Base-by-base conservation (phyloP, 2,797 vertebrate species). In the Ataeniobius toweri region DNA sequence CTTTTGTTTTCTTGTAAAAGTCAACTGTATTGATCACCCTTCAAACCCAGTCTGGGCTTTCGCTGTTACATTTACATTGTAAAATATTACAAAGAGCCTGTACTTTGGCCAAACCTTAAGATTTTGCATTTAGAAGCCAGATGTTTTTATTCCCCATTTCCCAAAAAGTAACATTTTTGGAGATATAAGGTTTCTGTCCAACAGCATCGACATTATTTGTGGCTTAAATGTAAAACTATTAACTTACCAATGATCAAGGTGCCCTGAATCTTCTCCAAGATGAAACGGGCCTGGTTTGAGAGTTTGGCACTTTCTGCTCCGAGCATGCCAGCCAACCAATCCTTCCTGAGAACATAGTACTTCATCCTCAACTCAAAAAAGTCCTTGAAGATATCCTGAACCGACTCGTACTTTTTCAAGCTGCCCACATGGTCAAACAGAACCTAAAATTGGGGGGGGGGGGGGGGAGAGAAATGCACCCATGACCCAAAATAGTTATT, bases 201-300 rank as follows among this genome's bases (percentile, higher is more conserved):
- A 26, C 10, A 59, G 58, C n/a, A 28, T n/a, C 12, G 10, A n/a
- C 20, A n/a, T 7, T 51, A 18, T 51, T 3, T 18, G 50, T 44
- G 36, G 26, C 26, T 24, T 72, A 28, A 78, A 2, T 18, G 12
- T 16, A 3, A 78, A 55, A 58, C 1, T n/a, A 48, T 44, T 26
- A 51, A 89, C 96, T 81, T 89, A 99, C 98, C 98, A 0, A 99
- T 99, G 46, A 99, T 95, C 65, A 99, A 94, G 79, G 91, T 97
- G 88, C 98, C 98, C 76, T 99, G 88, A 84, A 99, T 98, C 93
- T 99, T 99, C 94, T 99, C 98, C 91, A 99, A 94, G 91, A 99
- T 99, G 95, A 99, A 99, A 46, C 98, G 98, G 59, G 98, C 98
- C 93, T 99, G 98, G 91, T 98, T 99, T 92, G 94, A 97, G 81